Evolutionary conservation across 2,888 invertebrate genomes (phyloP).

Genomic region (Ophion ellenae): DNA sequence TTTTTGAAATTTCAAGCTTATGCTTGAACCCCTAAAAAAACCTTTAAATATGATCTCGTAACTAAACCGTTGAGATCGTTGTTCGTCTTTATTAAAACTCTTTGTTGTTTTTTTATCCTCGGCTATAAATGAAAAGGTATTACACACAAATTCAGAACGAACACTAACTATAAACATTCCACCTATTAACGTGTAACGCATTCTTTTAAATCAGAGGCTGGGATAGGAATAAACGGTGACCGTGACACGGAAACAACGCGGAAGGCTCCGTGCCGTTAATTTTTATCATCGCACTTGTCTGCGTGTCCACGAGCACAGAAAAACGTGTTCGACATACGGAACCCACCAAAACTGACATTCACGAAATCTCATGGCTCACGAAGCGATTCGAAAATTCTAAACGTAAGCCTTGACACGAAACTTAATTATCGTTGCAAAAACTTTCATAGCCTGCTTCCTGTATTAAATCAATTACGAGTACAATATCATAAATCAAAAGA

Average conservation of each 20-base stretch:
- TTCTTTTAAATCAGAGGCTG: slow-evolving; percentile 12
- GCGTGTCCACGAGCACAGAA: slow-evolving; percentile 6
- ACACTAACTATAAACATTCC: not conserved
- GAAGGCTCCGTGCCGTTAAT: slow-evolving; percentile 58
- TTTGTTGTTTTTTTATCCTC: too few species aligned
- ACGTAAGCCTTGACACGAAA: not conserved
- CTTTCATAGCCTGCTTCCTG: not conserved
- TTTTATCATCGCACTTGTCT: slow-evolving; percentile 53
- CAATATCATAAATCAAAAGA: too few species aligned
- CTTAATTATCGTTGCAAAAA: not conserved
- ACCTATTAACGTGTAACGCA: not conserved
- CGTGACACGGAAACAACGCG: slow-evolving; percentile 67
- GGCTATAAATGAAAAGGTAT: too few species aligned
- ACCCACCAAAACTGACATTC: slow-evolving; percentile 15
- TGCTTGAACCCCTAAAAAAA: too few species aligned
- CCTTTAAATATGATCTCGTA: too few species aligned
- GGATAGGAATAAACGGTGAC: slow-evolving; percentile 48
- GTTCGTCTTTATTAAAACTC: too few species aligned
- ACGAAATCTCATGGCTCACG: not conserved
- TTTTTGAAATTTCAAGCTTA: too few species aligned
- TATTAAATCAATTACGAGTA: too few species aligned
- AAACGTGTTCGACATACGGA: slow-evolving; percentile 43
- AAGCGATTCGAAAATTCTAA: not conserved
- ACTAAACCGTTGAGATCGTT: too few species aligned
- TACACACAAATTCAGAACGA: not conserved